Evolutionary conservation across 2,797 vertebrate genomes (phyloP).

Genomic region (Podargus strigoides): DNA sequence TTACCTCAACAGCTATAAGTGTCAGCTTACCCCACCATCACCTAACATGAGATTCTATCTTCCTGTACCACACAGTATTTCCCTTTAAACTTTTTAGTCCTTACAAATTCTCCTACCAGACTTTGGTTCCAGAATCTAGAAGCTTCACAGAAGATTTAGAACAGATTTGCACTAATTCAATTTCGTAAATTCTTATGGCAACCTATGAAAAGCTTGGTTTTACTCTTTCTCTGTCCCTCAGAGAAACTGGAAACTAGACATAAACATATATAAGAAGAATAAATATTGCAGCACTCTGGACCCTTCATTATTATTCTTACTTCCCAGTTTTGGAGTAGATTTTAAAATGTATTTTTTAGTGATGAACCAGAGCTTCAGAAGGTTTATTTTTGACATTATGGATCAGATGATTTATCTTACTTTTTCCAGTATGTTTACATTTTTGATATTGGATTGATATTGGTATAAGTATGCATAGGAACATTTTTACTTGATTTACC

Average conservation of each 20-base stretch:
- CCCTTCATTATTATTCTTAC: neutral
- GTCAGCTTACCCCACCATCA: neutral
- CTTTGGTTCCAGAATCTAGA: neutral
- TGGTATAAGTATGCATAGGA: neutral
- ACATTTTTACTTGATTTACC: neutral
- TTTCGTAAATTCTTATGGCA: neutral
- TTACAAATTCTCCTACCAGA: neutral
- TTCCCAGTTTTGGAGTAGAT: neutral
- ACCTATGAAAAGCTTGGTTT: neutral
- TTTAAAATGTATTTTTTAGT: neutral
- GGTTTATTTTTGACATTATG: neutral
- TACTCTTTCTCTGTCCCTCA: neutral
- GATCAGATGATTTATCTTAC: neutral
- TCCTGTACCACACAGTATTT: neutral
- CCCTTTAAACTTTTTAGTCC: neutral
- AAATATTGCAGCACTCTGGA: neutral
- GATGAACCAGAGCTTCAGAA: neutral
- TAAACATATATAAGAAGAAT: neutral
- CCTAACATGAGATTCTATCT: neutral
- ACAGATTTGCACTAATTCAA: neutral
- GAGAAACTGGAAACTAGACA: neutral
- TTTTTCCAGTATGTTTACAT: neutral
- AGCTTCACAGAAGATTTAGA: neutral
- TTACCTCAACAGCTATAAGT: constrained; percentile 15
- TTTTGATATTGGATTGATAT: neutral